Conservation (phyloP, 1,140 invertebrate species). For the Cataglyphis hispanica region DNA sequence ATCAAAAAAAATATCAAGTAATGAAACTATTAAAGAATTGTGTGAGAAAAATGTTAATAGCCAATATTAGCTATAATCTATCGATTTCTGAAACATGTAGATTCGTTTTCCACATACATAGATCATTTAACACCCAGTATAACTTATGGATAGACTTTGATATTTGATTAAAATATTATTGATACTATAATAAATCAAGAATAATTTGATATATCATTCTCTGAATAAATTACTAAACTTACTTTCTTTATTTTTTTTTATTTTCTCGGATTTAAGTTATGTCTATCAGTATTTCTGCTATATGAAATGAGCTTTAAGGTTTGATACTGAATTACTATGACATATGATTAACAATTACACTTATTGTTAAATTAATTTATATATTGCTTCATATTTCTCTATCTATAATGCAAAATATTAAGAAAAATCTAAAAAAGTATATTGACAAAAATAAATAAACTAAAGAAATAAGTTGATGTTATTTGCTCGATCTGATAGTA, state of each 20-base stretch:
- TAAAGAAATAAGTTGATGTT: conserved; percentile 17
- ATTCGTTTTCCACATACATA: neutral
- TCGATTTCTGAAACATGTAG: neutral
- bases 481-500: neutral
- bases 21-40: neutral
- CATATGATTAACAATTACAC: neutral
- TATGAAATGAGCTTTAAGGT: neutral
- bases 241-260: neutral
- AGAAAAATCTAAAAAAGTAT: neutral
- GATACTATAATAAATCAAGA: neutral
- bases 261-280: neutral
- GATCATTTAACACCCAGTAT: too few species aligned
- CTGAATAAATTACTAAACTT: neutral
- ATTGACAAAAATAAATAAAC: conserved; percentile 6
- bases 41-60: neutral
- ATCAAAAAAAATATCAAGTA: neutral
- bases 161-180: neutral
- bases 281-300: neutral
- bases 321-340: neutral
- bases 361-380: neutral
- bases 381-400: neutral
- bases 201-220: neutral
- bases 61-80: neutral
- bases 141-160: too few species aligned
- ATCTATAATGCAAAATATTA: neutral